These are phyloP conservation scores for Diabrotica virgifera DNA, from an alignment of 1,140 invertebrate species.

Conservation along the genomic window DNA sequence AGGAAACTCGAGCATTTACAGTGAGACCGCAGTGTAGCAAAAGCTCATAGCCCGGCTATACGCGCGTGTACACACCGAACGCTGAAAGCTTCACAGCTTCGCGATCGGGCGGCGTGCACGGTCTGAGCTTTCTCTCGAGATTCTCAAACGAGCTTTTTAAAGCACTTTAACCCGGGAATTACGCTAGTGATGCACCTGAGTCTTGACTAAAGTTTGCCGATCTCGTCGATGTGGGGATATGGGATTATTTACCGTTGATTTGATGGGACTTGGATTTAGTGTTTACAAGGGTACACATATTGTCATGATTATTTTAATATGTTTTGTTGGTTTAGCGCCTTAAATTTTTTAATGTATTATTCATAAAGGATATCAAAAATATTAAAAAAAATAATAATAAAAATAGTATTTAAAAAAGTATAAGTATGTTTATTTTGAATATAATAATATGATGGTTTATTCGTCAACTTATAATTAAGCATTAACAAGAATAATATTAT, in stretches of 20 bases:
- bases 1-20: constrained; percentile 23
- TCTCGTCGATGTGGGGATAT: not conserved
- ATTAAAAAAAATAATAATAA: too few species aligned
- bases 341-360: too few species aligned
- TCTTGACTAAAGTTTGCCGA: not conserved
- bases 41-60: not conserved
- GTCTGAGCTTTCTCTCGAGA: constrained; percentile 11
- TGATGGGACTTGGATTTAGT: not conserved
- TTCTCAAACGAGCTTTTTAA: constrained; percentile 4
- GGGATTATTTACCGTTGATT: not conserved
- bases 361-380: too few species aligned
- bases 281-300: not conserved
- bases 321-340: not conserved
- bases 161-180: constrained; percentile 22
- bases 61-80: not conserved
- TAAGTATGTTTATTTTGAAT: too few species aligned
- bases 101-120: constrained; percentile 21
- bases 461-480: too few species aligned
- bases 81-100: constrained; percentile 2
- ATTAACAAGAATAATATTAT: too few species aligned
- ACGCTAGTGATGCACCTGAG: constrained; percentile 24
- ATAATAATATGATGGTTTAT: too few species aligned
- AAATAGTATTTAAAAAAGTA: too few species aligned
- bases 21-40: constrained; percentile 25
- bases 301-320: not conserved